A percentile compares a stretch with the other conserved stretches of the same genome.
phyloP scores from a whole-genome alignment of 2,797 vertebrate species.

The Ambastaia sidthimunki region DNA sequence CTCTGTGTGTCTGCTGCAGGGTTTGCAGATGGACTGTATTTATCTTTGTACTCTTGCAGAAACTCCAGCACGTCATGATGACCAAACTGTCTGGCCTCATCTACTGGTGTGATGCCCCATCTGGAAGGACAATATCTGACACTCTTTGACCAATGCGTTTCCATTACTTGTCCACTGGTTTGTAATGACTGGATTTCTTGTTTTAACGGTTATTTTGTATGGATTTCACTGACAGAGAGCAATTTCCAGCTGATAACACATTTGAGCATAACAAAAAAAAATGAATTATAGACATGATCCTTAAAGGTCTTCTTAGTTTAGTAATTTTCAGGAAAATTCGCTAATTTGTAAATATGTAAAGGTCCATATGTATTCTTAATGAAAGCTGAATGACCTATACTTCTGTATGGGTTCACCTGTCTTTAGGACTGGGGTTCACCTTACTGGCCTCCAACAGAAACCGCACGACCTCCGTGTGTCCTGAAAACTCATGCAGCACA shows the following conservation, averaged over 20 bases:
- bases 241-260: no score
- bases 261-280: no score
- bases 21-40: constrained; percentile 84
- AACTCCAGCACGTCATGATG: constrained; percentile 95
- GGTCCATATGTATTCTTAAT: no score
- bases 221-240: no score
- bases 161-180: neutral
- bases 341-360: no score
- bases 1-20: constrained; percentile 73
- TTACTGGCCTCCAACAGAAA: constrained; percentile 97
- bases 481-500: constrained; percentile 59
- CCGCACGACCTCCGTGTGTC: constrained; percentile 90
- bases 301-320: no score
- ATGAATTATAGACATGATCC: no score
- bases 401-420: constrained; percentile 80
- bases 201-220: no score
- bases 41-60: constrained; percentile 89
- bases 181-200: neutral
- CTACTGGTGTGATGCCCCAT: constrained; percentile 98
- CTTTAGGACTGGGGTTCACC: constrained; percentile 94
- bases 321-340: no score
- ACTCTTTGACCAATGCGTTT: neutral
- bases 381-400: no score
- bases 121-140: constrained; percentile 64
- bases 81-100: constrained; percentile 95